Percentiles rank a stretch among this genome's conserved stretches.
phyloP scores from a whole-genome alignment of 2,888 invertebrate species.

The Lamellibrachia columna region DNA sequence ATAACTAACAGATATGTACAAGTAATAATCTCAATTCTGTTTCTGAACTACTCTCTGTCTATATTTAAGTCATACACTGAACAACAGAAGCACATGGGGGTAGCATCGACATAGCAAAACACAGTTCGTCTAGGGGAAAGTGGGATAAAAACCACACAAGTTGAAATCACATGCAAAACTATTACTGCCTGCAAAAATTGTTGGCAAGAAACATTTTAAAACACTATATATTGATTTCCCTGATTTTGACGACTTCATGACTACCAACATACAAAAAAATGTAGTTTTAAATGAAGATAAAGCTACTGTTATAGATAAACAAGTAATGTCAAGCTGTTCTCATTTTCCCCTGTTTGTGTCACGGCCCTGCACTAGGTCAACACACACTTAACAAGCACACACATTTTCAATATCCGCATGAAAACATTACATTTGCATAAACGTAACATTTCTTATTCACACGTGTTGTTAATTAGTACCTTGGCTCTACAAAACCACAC shows the following conservation, averaged over 20 bases:
- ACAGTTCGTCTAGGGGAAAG: conserved; percentile 4
- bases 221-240: not conserved
- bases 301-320: not conserved
- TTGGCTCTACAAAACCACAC: not conserved
- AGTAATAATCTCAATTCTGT: not conserved
- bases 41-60: not conserved
- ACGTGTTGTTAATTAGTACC: not conserved
- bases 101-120: not conserved
- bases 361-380: not conserved
- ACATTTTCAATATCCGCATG: not conserved
- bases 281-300: not conserved
- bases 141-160: not conserved
- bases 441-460: not conserved
- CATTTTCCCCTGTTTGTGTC: not conserved
- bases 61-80: not conserved
- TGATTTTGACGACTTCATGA: not conserved
- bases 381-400: not conserved
- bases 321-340: not conserved
- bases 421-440: not conserved
- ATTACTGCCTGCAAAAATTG: too few relatives aligned
- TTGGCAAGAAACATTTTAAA: not conserved
- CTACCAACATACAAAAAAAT: not conserved
- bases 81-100: not conserved
- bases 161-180: not conserved
- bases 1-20: not conserved